phyloP scores from a whole-genome alignment of 1,140 invertebrate genomes.

The Pogonomyrmex californicus region DNA sequence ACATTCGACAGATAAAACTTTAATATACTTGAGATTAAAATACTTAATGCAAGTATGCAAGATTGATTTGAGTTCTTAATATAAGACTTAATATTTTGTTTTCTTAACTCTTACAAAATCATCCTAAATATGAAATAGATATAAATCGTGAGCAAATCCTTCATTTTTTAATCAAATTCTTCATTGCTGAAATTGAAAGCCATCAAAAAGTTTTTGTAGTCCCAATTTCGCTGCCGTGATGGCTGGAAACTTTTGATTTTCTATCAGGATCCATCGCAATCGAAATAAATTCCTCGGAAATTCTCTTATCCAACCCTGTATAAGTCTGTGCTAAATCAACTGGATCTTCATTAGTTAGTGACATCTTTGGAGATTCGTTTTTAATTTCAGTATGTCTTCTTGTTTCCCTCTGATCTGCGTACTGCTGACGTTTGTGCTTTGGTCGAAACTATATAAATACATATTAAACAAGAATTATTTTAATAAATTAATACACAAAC shows the following conservation, averaged over 20 bases:
- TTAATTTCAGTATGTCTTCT: slow-evolving; percentile 78
- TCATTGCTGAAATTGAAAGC: background rate
- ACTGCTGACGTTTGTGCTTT: slow-evolving; percentile 79
- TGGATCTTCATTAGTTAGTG: slow-evolving; percentile 82
- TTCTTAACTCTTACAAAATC: background rate
- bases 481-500: background rate
- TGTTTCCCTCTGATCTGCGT: slow-evolving; percentile 76
- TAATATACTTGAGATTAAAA: slow-evolving; percentile 11
- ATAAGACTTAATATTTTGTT: background rate
- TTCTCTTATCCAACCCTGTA: slow-evolving; percentile 88
- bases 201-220: slow-evolving; percentile 66
- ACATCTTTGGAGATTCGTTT: slow-evolving; percentile 78
- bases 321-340: slow-evolving; percentile 87
- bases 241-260: slow-evolving; percentile 84
- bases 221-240: slow-evolving; percentile 83
- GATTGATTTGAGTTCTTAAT: background rate
- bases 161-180: background rate
- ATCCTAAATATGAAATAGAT: background rate
- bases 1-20: background rate
- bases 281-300: slow-evolving; percentile 88
- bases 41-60: background rate
- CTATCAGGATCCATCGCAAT: slow-evolving; percentile 87
- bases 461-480: background rate
- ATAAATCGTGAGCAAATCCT: background rate
- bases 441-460: slow-evolving; percentile 63